phyloP scores from a whole-genome alignment of 1,140 invertebrate species.

The Phenacoccus solenopsis region DNA sequence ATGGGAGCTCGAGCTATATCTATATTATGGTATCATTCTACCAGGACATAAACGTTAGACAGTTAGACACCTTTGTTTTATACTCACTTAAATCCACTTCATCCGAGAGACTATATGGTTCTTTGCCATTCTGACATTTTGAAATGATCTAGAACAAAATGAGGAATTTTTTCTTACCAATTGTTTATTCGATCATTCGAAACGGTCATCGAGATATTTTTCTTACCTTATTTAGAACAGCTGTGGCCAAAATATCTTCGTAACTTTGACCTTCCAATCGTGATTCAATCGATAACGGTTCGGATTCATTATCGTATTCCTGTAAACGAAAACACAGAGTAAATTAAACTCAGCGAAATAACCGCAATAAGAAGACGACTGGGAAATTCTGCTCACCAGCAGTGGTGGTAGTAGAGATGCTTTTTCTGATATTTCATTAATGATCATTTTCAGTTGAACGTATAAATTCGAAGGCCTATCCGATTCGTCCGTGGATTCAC shows the following conservation, averaged over 20 bases:
- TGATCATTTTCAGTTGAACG: neutral
- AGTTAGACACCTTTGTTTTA: too few relatives aligned
- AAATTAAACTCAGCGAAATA: neutral
- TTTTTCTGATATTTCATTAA: neutral
- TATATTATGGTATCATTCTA: too few relatives aligned
- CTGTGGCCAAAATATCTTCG: constrained; percentile 3
- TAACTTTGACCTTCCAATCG: neutral
- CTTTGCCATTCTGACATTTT: neutral
- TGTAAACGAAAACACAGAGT: neutral
- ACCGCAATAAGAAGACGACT: neutral
- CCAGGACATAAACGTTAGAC: too few relatives aligned
- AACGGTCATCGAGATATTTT: too few relatives aligned
- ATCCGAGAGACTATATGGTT: neutral
- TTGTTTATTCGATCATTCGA: too few relatives aligned
- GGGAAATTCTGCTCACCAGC: neutral
- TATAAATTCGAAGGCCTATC: neutral
- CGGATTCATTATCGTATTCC: constrained; percentile 4
- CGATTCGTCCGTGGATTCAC: neutral
- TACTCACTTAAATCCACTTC: neutral
- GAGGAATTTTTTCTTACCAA: too few relatives aligned
- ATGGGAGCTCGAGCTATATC: too few relatives aligned
- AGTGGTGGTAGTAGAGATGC: neutral
- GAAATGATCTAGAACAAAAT: constrained; percentile 5
- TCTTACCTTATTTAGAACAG: neutral
- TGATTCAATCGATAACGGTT: neutral